phyloP scores from a whole-genome alignment of 2,888 invertebrate genomes.

The Arge pagana region DNA sequence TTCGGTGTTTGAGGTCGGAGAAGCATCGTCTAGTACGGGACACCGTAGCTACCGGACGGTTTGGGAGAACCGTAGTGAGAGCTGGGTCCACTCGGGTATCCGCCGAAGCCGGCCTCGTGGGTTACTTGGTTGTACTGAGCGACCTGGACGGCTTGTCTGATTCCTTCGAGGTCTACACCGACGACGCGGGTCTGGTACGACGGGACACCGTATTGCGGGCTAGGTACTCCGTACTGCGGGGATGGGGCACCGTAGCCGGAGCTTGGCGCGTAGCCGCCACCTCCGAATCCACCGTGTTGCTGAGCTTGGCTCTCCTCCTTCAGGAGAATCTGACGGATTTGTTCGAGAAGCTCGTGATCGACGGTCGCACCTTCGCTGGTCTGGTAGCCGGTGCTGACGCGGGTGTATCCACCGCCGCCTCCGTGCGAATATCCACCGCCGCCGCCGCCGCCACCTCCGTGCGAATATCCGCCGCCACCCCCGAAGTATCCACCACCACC shows the following conservation, averaged over 20 bases:
- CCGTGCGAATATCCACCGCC: conserved; percentile 57
- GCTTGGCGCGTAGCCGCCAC: conserved; percentile 56
- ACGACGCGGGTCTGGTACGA: conserved; percentile 69
- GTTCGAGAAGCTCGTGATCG: conserved; percentile 78
- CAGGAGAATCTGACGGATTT: conserved; percentile 82
- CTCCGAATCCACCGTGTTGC: conserved; percentile 61
- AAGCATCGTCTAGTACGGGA: conserved; percentile 61
- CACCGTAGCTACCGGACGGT: conserved; percentile 74
- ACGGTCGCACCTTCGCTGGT: conserved; percentile 84
- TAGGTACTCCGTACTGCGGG: conserved; percentile 71
- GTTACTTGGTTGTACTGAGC: conserved; percentile 79
- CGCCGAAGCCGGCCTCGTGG: conserved; percentile 61
- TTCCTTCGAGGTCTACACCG: conserved; percentile 83
- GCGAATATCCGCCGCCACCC: conserved; percentile 56
- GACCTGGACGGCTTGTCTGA: conserved; percentile 85
- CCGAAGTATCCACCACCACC: conserved; percentile 48
- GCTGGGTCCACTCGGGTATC: conserved; percentile 60
- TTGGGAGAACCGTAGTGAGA: conserved; percentile 58
- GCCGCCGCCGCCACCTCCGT: conserved; percentile 55
- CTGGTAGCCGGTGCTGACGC: conserved; percentile 78
- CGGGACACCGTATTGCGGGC: conserved; percentile 70
- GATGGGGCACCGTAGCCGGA: conserved; percentile 62
- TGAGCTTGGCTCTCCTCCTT: conserved; percentile 75
- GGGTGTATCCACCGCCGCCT: conserved; percentile 75
- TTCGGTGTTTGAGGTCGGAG: conserved; percentile 33